These are phyloP conservation scores for Leptinotarsa haldemani DNA, from an alignment of 2,888 invertebrate species.

Conservation along the genomic window DNA sequence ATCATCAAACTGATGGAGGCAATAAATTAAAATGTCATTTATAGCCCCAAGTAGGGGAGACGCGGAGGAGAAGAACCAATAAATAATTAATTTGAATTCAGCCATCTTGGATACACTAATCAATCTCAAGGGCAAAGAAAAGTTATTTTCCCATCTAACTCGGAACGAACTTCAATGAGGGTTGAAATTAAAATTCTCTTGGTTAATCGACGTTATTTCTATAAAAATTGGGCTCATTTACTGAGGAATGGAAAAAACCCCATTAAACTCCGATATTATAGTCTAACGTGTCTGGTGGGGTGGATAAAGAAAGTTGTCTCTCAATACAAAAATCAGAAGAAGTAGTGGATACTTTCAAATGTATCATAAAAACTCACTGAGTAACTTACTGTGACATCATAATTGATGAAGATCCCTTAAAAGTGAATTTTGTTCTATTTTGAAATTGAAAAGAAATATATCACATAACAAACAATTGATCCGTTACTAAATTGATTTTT, in stretches of 20 bases:
- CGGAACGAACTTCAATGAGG: conserved; percentile 41
- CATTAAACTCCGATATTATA: conserved; percentile 18
- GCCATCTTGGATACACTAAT: conserved; percentile 59
- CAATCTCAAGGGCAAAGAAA: conserved; percentile 50
- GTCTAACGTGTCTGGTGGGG: neutral
- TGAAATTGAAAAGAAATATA: too few relatives aligned
- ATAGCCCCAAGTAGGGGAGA: conserved; percentile 35
- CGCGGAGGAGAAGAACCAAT: conserved; percentile 45
- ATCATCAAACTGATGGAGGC: conserved; percentile 39
- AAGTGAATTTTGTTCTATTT: too few relatives aligned
- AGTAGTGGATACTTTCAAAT: too few relatives aligned
- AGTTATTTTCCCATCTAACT: conserved; percentile 47
- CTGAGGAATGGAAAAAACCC: conserved; percentile 31
- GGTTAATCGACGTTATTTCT: conserved; percentile 41
- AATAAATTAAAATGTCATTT: conserved; percentile 41
- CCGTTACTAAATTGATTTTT: too few relatives aligned
- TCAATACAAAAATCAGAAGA: too few relatives aligned
- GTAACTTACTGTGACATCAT: too few relatives aligned
- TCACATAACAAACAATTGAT: too few relatives aligned
- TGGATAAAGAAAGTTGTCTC: neutral
- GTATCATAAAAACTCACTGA: too few relatives aligned
- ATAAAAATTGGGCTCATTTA: conserved; percentile 42
- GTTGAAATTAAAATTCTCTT: conserved; percentile 47
- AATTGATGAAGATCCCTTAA: too few relatives aligned
- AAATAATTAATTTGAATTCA: conserved; percentile 59